Evolutionary conservation across 2,888 invertebrate species (phyloP).

Genomic region (Tachina lurida): DNA sequence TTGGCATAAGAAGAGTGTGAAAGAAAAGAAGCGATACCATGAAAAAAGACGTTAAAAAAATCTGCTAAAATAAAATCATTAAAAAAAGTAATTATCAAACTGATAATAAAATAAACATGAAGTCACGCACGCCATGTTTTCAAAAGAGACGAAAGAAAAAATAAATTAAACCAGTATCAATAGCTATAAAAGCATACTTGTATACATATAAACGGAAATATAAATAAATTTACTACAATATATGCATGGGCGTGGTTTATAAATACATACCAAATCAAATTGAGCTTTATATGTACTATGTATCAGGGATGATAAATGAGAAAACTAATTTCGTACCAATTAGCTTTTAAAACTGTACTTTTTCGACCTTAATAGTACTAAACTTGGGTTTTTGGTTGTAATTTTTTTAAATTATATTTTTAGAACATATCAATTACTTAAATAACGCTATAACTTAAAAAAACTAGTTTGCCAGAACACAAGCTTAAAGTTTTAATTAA

Average conservation of each 20-base stretch:
- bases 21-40: conserved; percentile 1
- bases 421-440: no score
- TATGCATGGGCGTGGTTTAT: conserved; percentile 63
- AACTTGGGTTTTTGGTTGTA: no score
- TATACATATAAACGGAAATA: conserved; percentile 11
- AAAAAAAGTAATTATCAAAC: conserved; percentile 68
- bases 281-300: no score
- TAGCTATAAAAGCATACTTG: neutral
- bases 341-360: no score
- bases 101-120: conserved; percentile 70
- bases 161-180: conserved; percentile 2
- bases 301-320: no score
- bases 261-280: conserved; percentile 41
- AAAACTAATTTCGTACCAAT: no score
- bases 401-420: no score
- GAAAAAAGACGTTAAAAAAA: conserved; percentile 45
- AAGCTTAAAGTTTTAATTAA: no score
- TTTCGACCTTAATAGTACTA: no score
- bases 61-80: conserved; percentile 62
- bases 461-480: no score
- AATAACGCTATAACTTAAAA: no score
- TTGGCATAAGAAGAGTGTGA: conserved; percentile 11
- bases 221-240: conserved; percentile 20
- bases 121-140: conserved; percentile 37
- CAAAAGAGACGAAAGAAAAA: neutral